These are phyloP conservation scores for Ramphastos sulfuratus DNA, from an alignment of 2,113 vertebrate genomes.

Conservation along the genomic window DNA sequence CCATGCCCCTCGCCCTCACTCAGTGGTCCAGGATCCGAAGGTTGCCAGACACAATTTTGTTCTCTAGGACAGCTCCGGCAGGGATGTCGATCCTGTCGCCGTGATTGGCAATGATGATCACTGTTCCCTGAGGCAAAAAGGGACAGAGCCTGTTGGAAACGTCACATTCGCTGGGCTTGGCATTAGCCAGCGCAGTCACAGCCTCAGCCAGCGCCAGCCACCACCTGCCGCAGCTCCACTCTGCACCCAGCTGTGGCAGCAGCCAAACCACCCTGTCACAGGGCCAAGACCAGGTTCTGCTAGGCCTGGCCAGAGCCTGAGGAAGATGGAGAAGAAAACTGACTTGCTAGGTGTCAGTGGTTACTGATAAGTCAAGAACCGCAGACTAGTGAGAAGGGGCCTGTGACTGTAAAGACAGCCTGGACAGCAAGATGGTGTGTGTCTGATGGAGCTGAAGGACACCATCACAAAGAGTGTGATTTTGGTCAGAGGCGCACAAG, in stretches of 20 bases:
- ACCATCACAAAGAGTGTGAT: accelerated
- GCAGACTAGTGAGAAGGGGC: not conserved
- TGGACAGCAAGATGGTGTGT: not conserved
- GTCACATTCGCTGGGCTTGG: too few relatives aligned
- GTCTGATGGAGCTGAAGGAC: not conserved
- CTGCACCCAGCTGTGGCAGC: not conserved
- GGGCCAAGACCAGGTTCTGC: not conserved
- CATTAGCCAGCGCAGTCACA: too few relatives aligned
- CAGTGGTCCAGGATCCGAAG: conserved; percentile 98
- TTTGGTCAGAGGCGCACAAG: not conserved
- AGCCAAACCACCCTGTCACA: not conserved
- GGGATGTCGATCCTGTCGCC: conserved; percentile 98
- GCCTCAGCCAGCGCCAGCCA: accelerated
- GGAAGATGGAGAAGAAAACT: not conserved
- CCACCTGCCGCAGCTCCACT: not conserved
- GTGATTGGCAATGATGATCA: conserved; percentile 98
- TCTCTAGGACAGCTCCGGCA: conserved; percentile 93
- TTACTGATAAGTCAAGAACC: not conserved
- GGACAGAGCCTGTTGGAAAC: not conserved
- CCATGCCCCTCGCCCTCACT: conserved; percentile 38
- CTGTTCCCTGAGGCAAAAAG: conserved; percentile 85
- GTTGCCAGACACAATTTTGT: conserved; percentile 98
- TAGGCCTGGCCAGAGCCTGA: not conserved
- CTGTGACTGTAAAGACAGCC: not conserved
- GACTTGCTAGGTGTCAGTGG: too few relatives aligned